Evolutionary conservation across 2,113 vertebrate species (phyloP).

Genomic region (Eptesicus fuscus): DNA sequence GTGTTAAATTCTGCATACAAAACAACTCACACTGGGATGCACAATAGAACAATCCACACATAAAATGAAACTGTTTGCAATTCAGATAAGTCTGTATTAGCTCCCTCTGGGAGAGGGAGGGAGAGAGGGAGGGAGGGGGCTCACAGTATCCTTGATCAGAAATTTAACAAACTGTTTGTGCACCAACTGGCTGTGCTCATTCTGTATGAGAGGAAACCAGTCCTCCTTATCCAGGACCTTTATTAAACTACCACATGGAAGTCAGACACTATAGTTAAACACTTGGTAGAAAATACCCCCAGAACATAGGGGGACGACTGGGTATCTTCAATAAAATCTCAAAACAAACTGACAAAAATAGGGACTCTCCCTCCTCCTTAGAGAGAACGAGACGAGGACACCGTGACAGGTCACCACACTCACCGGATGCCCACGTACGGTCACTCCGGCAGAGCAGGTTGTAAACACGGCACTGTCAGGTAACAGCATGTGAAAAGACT

Average conservation of each 20-base stretch:
- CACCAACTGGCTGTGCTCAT: fast-evolving
- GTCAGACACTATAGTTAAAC: neutral
- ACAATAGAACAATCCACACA: fast-evolving
- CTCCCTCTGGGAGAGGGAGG: fast-evolving
- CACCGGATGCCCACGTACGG: fast-evolving
- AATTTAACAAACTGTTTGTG: fast-evolving
- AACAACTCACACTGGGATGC: fast-evolving
- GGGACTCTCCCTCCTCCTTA: no score
- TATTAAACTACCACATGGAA: neutral
- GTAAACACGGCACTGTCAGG: fast-evolving
- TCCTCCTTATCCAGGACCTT: neutral
- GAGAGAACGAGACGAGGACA: no score
- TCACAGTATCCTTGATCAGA: neutral
- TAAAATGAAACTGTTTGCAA: no score
- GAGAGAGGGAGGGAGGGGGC: neutral
- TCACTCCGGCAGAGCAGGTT: neutral
- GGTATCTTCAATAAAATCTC: neutral
- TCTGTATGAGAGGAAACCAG: neutral
- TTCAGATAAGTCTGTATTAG: neutral
- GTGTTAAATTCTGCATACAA: neutral
- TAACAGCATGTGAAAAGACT: fast-evolving
- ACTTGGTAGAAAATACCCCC: no score
- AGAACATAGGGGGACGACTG: neutral
- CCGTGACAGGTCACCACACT: neutral
- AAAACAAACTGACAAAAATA: neutral